Conservation (phyloP, 2,113 vertebrate genomes). For the Suricata suricatta region DNA sequence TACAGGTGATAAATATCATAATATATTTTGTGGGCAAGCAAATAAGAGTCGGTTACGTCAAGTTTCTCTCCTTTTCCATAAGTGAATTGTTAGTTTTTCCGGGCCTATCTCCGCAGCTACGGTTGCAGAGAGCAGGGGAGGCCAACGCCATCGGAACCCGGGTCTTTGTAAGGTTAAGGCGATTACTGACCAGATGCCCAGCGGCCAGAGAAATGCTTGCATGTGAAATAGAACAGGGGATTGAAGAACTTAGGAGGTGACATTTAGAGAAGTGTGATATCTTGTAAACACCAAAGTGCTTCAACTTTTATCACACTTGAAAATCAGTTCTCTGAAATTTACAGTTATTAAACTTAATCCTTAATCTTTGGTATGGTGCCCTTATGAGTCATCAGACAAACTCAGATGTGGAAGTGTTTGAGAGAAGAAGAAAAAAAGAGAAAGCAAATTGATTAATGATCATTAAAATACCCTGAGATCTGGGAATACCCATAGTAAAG, state of each 20-base stretch:
- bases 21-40: background rate
- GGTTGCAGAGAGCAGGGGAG: background rate
- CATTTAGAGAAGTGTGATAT: conserved; percentile 47
- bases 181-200: background rate
- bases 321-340: conserved; percentile 78
- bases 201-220: background rate
- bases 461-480: background rate
- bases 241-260: background rate
- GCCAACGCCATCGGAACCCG: background rate
- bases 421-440: conserved; percentile 35
- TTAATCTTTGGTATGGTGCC: conserved; percentile 29
- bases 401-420: background rate
- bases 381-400: conserved; percentile 39
- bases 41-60: background rate
- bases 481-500: background rate
- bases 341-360: conserved; percentile 59
- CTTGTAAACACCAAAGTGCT: conserved; percentile 9
- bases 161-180: background rate
- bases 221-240: background rate
- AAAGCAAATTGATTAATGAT: conserved; percentile 25
- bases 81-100: background rate
- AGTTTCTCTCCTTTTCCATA: background rate
- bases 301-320: conserved; percentile 60
- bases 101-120: background rate
- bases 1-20: background rate